Conservation (phyloP, 2,888 invertebrate species). For the Imbricaverruca yamaguchii region DNA sequence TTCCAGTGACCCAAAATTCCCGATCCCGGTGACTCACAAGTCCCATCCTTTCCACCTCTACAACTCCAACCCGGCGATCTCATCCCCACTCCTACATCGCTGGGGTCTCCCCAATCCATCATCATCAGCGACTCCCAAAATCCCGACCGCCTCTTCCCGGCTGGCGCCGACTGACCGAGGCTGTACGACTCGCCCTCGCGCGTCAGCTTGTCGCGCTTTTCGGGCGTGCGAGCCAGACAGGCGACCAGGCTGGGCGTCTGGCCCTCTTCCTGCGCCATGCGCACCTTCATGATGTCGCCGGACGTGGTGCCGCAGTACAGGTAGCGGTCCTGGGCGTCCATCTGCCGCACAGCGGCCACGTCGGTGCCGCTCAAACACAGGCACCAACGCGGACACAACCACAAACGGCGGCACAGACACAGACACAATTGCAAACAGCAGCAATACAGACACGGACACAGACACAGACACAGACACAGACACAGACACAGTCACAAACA, state of each 20-base stretch:
- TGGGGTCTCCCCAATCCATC: no score
- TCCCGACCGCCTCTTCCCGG: no score
- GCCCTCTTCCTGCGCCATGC: constrained; percentile 30
- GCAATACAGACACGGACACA: background rate
- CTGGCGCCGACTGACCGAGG: background rate
- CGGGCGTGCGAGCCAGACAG: background rate
- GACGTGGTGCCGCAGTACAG: constrained; percentile 79
- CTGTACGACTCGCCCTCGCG: constrained; percentile 14
- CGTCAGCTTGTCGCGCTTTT: background rate
- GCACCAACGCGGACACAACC: background rate
- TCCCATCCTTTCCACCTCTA: no score
- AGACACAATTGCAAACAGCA: background rate
- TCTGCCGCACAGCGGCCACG: constrained; percentile 36
- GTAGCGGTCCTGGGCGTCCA: constrained; percentile 60
- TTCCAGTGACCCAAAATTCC: no score
- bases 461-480: background rate
- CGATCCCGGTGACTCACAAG: no score
- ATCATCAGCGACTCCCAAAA: no score
- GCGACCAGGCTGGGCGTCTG: background rate
- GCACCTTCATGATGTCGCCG: constrained; percentile 58
- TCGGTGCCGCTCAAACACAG: background rate
- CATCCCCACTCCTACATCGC: no score
- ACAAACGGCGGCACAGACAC: background rate
- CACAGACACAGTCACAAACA: background rate
- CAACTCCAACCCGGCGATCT: no score